Evolutionary conservation across 2,797 vertebrate genomes (phyloP), one percentile per base, ranked within the genome.

Genomic region (Hozukius guyotensis): DNA sequence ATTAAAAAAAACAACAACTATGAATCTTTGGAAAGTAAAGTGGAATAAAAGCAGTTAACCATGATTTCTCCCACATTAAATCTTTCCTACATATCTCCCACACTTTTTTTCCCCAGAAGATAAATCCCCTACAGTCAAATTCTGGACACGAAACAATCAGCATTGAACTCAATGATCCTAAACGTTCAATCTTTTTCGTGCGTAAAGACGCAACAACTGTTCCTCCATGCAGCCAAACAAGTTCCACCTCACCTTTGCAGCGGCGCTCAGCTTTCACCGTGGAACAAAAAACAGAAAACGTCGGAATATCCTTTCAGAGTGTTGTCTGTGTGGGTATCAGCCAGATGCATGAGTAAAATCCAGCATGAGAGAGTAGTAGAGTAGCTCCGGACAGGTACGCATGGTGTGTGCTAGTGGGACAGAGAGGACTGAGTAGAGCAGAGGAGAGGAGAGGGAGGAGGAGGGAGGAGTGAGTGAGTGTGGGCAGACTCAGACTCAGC

Each of bases 291-390:
- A 8, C 34, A 38, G 64, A n/a, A 52, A 18, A 56, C 76, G 75
- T 78, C 25, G 24, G 49, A 64, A 74, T 91, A 92, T 95, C 93
- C 93, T 83, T 87, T 55, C 25, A 14, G 68, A 29, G 68, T 20
- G 59, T 11, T 29, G 73, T 53, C 64, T 79, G 78, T 4, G 82
- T 84, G 77, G 38, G 22, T 25, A 60, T 94, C 91, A 92, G 78
- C 87, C 89, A 52, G 88, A 91, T 7, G 86, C 81, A 25, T 31
- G 63, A n/a, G 89, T 93, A 95, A 92, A 95, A 92, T 96, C 96
- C 96, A 92, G 88, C 74, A 38, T 78, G 72, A 72, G 76, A 42
- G 38, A 42, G 69, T 64, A 84, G 89, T 29, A 52, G 75, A 83
- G 55, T 61, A 88, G 77, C 72, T 95, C 94, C 95, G 85, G 82